Base-by-base conservation (phyloP, 2,113 vertebrate species). In the Onychostoma macrolepis region DNA sequence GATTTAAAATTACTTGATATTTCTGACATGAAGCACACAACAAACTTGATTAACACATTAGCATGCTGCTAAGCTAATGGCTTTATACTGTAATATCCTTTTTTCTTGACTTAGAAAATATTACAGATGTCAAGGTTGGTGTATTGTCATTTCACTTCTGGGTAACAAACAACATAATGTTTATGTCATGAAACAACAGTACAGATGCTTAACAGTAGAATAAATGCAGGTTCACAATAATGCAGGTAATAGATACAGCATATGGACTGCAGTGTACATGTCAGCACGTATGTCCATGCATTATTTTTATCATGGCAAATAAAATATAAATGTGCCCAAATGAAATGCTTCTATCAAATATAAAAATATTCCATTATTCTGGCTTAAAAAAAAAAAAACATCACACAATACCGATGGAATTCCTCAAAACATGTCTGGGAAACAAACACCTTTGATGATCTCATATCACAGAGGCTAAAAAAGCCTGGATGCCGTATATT, bases 391-490 rank as follows among this genome's bases (percentile, higher is more conserved):
- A 2, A 69, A 83, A 43, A 33, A 83, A 69, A 48, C 63, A 71
- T 67, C 61, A 43, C n/a, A 81, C 58, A 82, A 65, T 38, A 45
- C 58, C 38, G 10, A 65, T 45, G 7, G 4, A 43, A 82, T 45
- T 67, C 58, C 58, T 30, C 58, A 67, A 82, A 83, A 71, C 65
- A 50, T 43, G 3, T 53, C 30, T 83, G 28, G 19, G 43, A 71
- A 36, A 71, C 81, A 71, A 83, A 48, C 81, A 83, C 63, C 65
- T 83, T 83, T 83, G 81, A 83, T 83, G 65, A 83, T 71, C 17
- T 71, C 65, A 36, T 83, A 67, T 82, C 80, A 82, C 65, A 50
- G 3, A 24, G 81, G 65, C 28, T 83, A 71, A 48, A 83, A 45
- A 71, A 36, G 65, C 53, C 81, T 53, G 19, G 5, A 43, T 71